phyloP scores from a whole-genome alignment of 2,888 invertebrate genomes.

The Megamerina dolium region DNA sequence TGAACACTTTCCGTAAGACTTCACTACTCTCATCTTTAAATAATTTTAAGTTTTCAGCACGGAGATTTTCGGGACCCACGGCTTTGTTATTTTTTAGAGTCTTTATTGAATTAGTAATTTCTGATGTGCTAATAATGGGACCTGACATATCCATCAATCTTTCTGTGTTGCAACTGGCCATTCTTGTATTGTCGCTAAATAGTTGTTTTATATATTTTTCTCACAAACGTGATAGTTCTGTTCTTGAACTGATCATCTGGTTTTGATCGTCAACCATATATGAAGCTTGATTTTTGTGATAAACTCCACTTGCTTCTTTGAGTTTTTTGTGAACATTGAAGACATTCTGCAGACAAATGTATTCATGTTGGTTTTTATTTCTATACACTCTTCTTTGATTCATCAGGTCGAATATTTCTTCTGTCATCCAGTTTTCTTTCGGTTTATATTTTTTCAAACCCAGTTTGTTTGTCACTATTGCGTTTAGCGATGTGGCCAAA shows the following conservation, averaged over 20 bases:
- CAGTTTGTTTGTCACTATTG: too few species aligned
- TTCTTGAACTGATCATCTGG: not conserved
- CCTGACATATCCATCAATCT: not conserved
- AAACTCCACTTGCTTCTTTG: not conserved
- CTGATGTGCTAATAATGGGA: not conserved
- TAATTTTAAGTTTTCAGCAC: not conserved
- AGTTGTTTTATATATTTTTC: not conserved
- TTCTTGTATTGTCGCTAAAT: not conserved
- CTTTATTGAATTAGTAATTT: not conserved
- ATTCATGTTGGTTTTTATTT: not conserved
- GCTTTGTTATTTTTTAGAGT: not conserved
- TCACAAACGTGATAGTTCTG: not conserved
- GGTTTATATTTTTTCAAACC: not conserved
- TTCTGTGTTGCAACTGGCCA: too few species aligned
- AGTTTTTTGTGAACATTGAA: not conserved
- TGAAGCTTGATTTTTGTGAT: not conserved
- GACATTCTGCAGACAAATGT: not conserved
- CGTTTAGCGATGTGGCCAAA: too few species aligned
- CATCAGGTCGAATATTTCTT: not conserved
- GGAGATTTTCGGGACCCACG: not conserved
- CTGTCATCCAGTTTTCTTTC: not conserved
- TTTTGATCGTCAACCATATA: not conserved
- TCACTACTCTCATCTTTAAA: not conserved
- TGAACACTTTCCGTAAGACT: not conserved
- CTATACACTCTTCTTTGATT: not conserved